Percentiles rank a stretch among this genome's conserved stretches.
Conservation (phyloP, 2,113 vertebrate species). For the Colossoma macropomum region DNA sequence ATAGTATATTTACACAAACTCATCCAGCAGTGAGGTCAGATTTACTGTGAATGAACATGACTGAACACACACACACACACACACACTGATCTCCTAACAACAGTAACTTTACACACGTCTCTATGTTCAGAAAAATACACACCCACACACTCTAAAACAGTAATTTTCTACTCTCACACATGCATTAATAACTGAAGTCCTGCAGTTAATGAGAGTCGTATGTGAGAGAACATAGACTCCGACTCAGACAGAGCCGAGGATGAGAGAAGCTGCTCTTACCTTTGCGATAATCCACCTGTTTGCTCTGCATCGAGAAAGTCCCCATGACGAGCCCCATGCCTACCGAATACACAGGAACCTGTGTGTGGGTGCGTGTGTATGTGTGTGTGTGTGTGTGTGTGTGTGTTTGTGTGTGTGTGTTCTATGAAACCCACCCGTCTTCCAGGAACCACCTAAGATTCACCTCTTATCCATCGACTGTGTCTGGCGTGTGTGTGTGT, state of each 20-base stretch:
- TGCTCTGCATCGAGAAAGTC: conserved; percentile 77
- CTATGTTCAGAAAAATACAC: background rate
- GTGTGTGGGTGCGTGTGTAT: conserved; percentile 33
- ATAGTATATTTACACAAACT: conserved; percentile 55
- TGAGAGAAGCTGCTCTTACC: conserved; percentile 66
- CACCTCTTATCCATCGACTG: conserved; percentile 10
- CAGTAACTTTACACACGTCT: background rate
- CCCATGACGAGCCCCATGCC: conserved; percentile 80
- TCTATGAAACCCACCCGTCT: background rate
- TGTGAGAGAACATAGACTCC: no score
- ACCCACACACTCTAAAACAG: background rate
- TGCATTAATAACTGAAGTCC: no score
- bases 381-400: conserved; percentile 26
- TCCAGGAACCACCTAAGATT: conserved; percentile 17
- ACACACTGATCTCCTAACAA: background rate
- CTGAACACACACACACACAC: conserved; percentile 4
- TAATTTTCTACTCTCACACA: background rate
- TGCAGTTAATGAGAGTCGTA: no score
- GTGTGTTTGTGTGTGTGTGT: conserved; percentile 34
- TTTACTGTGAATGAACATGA: conserved; percentile 43
- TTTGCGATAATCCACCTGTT: conserved; percentile 76
- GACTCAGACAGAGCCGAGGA: background rate
- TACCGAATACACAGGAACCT: conserved; percentile 62
- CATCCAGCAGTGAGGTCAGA: conserved; percentile 51
- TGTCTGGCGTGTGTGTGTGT: conserved; percentile 25